Conservation (phyloP, 2,113 vertebrate genomes). For the Malaclemys terrapin region DNA sequence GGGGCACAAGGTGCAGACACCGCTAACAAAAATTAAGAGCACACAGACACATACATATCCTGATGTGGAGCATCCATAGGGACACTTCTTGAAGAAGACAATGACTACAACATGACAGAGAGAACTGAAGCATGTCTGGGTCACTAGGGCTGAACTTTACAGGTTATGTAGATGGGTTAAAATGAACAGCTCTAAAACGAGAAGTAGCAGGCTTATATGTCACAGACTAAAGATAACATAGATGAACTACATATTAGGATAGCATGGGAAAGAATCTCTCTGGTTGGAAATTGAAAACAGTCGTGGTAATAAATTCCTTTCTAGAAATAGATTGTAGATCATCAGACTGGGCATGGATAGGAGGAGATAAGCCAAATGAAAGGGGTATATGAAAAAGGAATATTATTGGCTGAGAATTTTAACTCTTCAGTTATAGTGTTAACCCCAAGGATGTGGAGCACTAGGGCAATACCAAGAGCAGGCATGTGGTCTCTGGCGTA, state of each 20-base stretch:
- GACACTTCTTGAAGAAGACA: neutral
- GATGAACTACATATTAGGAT: neutral
- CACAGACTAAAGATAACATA: neutral
- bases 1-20: neutral
- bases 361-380: neutral
- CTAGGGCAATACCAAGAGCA: fast-evolving
- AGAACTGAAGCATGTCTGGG: neutral
- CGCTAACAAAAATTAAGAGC: neutral
- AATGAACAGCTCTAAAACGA: neutral
- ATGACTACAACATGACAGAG: neutral
- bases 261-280: fast-evolving
- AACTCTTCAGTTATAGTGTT: neutral
- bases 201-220: neutral
- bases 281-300: neutral
- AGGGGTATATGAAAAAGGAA: neutral
- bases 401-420: neutral
- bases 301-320: neutral
- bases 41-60: neutral
- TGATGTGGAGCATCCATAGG: neutral
- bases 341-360: neutral
- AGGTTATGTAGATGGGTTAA: neutral
- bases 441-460: fast-evolving
- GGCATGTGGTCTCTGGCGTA: neutral
- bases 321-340: neutral
- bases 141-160: neutral